These are phyloP conservation scores for Odobenus rosmarus DNA, from an alignment of 2,113 vertebrate species.

Conservation along the genomic window DNA sequence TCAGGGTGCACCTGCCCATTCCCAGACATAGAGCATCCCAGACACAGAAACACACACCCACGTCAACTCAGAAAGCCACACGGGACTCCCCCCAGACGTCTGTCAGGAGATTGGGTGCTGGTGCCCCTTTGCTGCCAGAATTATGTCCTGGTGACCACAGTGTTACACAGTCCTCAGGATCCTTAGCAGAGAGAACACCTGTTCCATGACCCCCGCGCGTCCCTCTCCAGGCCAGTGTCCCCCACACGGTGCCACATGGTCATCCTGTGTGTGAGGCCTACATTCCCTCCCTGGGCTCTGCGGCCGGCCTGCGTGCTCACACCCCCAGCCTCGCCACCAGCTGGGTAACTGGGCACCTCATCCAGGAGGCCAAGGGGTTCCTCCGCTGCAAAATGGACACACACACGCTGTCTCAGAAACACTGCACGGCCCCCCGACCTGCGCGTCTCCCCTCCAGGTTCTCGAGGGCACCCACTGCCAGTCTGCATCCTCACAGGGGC, in stretches of 20 bases:
- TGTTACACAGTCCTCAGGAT: neutral
- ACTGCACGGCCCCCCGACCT: too few species aligned
- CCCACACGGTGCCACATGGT: neutral
- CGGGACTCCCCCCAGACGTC: fast-evolving
- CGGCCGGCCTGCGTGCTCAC: fast-evolving
- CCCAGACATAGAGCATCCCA: neutral
- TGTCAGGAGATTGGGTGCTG: fast-evolving
- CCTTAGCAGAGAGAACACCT: neutral
- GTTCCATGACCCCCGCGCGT: neutral
- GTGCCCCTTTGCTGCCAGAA: too few species aligned
- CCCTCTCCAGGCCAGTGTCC: neutral
- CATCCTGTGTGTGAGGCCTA: fast-evolving
- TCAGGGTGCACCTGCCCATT: fast-evolving
- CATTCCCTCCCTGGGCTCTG: fast-evolving
- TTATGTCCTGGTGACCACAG: fast-evolving
- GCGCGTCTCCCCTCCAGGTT: too few species aligned
- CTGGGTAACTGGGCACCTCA: neutral
- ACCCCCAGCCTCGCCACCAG: fast-evolving
- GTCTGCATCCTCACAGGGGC: neutral
- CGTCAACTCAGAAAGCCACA: fast-evolving
- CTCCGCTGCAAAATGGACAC: neutral
- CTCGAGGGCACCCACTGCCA: fast-evolving
- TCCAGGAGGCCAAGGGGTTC: too few species aligned
- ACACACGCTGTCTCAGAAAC: too few species aligned
- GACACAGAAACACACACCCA: fast-evolving